Base-by-base conservation (phyloP, 1,140 invertebrate genomes). In the Hetaerina americana region DNA sequence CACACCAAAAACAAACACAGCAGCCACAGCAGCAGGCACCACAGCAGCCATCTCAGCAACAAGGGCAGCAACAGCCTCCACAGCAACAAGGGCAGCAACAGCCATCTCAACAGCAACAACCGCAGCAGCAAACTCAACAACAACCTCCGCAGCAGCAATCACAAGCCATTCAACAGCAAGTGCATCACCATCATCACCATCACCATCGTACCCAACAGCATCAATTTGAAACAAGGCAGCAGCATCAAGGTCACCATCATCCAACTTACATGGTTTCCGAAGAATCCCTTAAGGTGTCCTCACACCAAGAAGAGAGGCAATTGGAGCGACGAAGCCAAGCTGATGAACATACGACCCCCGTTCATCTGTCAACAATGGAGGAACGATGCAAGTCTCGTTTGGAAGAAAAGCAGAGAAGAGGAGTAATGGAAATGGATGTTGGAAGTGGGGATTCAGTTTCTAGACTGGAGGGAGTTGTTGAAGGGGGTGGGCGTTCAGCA, bases 11-110 rank as follows among this genome's bases (percentile, higher is more conserved):
- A 25, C 72, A 74, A 26, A 57, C 66, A 40, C 71, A 73, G 28
- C 73, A 73, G 69, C 70, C 18, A 76, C 78, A 79, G 72, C 77
- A 81, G 67, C 79, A 80, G 69, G 73, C 76, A 68, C 80, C 79
- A 71, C 68, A 69, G 66, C 22, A 75, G 68, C 28, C 78, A 77
- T 27, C 73, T 73, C 66, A 76, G 74, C 75, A 77, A 74, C 72
- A 75, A 68, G 18, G 73, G 69, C 74, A 79, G 67, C 77, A 80
- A 73, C 76, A 74, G 49, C 74, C n/a, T n/a, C n/a, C n/a, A n/a
- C 26, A 71, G 22, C 15, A 72, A 69, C 57, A 49, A 25, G 71
- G 73, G 27, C 66, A 67, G 28, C 71, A 73, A 28, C 73, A 73
- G 69, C 70, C 18, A 76, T 77, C 69, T 25, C 78, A 79, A 72